phyloP scores from a whole-genome alignment of 2,888 invertebrate species.

The Hyalella azteca region DNA sequence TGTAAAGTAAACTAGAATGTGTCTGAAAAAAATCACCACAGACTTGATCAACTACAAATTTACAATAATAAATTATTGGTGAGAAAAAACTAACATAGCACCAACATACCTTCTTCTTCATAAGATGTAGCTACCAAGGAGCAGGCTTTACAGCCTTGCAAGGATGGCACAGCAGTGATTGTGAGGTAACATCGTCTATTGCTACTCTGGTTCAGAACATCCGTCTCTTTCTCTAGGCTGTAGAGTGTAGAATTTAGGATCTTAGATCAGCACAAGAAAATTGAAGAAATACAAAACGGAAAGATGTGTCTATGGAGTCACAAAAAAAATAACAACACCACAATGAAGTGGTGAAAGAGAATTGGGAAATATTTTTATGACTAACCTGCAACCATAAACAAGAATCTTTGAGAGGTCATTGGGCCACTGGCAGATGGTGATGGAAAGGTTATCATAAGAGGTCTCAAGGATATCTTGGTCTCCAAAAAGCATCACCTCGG shows the following conservation, averaged over 20 bases:
- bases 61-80: too few relatives aligned
- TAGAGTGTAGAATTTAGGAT: not conserved
- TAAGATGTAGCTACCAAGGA: slow-evolving; percentile 65
- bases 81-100: too few relatives aligned
- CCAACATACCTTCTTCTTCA: slow-evolving; percentile 63
- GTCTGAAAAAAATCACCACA: not conserved
- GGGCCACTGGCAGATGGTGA: slow-evolving; percentile 76
- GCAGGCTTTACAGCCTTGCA: slow-evolving; percentile 71
- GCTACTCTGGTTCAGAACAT: not conserved
- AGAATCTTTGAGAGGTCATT: slow-evolving; percentile 72
- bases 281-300: not conserved
- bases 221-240: not conserved
- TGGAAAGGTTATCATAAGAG: slow-evolving; percentile 68
- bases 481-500: slow-evolving; percentile 70
- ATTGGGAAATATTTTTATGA: not conserved
- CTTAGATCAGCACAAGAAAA: not conserved
- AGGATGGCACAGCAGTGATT: slow-evolving; percentile 72
- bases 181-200: slow-evolving; percentile 69
- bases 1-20: too few relatives aligned
- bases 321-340: not conserved
- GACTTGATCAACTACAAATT: too few relatives aligned
- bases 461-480: slow-evolving; percentile 63
- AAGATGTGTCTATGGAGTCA: not conserved
- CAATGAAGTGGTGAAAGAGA: not conserved
- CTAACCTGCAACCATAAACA: slow-evolving; percentile 74